A percentile compares a stretch with the other conserved stretches of the same genome.
phyloP scores from a whole-genome alignment of 2,113 vertebrate species.

The Baryphthengus martii region DNA sequence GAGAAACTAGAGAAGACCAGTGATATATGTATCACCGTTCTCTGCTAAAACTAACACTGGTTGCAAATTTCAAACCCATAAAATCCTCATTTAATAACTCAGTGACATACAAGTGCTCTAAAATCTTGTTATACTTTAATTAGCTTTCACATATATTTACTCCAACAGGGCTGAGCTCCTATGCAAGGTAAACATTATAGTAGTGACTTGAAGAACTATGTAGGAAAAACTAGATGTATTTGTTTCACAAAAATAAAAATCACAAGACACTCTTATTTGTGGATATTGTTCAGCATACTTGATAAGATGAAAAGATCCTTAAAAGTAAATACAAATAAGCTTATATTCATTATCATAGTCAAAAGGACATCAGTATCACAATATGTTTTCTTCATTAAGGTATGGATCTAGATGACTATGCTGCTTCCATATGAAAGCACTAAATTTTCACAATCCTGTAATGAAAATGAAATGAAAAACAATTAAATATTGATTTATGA shows the following conservation, averaged over 20 bases:
- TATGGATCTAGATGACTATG: neutral
- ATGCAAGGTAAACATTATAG: neutral
- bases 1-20: neutral
- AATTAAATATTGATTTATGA: neutral
- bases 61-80: neutral
- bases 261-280: neutral
- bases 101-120: neutral
- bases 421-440: neutral
- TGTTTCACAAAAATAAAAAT: neutral
- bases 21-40: neutral
- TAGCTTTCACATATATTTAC: neutral
- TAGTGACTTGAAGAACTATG: neutral
- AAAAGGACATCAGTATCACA: neutral
- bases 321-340: neutral
- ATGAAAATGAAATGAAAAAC: neutral
- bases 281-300: neutral
- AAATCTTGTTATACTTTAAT: neutral
- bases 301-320: neutral
- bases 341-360: neutral
- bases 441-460: neutral
- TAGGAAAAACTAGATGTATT: neutral
- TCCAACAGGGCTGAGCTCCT: neutral
- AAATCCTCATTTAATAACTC: neutral
- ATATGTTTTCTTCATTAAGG: neutral
- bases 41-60: neutral